Percentiles rank a stretch among this genome's conserved stretches.
Evolutionary conservation across 2,113 vertebrate genomes (phyloP).

Genomic region (Passer montanus): DNA sequence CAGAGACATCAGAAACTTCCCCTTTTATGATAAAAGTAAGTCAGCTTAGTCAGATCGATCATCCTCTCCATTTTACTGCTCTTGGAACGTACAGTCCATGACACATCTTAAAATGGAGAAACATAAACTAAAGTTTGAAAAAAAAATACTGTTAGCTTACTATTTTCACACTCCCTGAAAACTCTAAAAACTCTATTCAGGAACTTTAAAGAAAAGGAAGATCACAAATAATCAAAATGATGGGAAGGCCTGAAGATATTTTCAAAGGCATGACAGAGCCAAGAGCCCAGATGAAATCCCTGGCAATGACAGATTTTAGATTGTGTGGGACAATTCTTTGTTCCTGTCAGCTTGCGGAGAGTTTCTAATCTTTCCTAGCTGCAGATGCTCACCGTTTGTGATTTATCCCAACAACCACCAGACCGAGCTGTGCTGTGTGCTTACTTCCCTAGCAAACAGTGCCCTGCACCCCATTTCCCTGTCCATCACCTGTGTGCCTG

Average conservation of each 20-base stretch:
- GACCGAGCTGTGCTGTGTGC: not conserved
- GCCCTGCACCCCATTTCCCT: not conserved
- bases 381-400: not conserved
- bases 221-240: conserved; percentile 29
- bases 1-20: conserved; percentile 5
- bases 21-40: conserved; percentile 24
- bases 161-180: conserved; percentile 16
- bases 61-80: not conserved
- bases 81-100: not conserved
- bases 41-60: not conserved
- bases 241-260: conserved; percentile 15
- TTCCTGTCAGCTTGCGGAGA: not conserved
- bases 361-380: not conserved
- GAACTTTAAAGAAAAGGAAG: conserved; percentile 39
- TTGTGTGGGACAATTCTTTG: not conserved
- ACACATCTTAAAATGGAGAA: not conserved
- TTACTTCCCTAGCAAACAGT: not conserved
- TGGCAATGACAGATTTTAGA: not conserved
- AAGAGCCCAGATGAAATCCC: not conserved
- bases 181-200: not conserved
- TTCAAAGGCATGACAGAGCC: not conserved
- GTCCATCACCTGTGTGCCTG: not conserved
- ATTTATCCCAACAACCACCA: not conserved
- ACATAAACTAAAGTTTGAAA: not conserved
- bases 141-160: not conserved